phyloP scores from a whole-genome alignment of 2,113 vertebrate species.

The Apteryx mantelli region DNA sequence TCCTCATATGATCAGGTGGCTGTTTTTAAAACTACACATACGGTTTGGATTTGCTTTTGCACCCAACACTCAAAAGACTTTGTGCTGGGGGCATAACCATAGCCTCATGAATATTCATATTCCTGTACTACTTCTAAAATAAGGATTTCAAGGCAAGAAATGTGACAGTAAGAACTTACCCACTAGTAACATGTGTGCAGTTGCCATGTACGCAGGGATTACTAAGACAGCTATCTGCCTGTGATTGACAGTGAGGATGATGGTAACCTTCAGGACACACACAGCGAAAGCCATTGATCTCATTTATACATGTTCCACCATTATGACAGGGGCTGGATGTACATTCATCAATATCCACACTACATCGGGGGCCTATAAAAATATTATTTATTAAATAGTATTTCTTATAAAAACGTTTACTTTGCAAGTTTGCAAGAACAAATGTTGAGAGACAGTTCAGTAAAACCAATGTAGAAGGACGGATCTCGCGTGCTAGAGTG shows the following conservation, averaged over 20 bases:
- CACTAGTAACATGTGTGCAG: slow-evolving; percentile 83
- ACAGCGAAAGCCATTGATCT: slow-evolving; percentile 86
- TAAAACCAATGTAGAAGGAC: background rate
- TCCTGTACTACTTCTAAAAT: background rate
- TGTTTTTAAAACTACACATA: background rate
- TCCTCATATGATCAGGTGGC: background rate
- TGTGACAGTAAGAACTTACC: slow-evolving; percentile 68
- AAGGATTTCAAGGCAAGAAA: background rate
- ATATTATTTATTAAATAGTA: background rate
- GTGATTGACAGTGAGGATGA: slow-evolving; percentile 86
- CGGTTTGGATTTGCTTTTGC: background rate
- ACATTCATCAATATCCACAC: slow-evolving; percentile 89
- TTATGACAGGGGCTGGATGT: slow-evolving; percentile 90
- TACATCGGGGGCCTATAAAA: slow-evolving; percentile 84
- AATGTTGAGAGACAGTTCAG: background rate
- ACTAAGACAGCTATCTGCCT: slow-evolving; percentile 86
- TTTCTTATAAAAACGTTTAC: background rate
- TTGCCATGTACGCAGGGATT: slow-evolving; percentile 87
- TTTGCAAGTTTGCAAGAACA: background rate
- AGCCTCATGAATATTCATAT: background rate
- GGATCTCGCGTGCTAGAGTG: background rate
- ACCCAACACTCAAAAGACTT: background rate
- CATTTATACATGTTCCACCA: slow-evolving; percentile 88
- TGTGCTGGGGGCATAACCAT: background rate
- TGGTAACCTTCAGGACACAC: slow-evolving; percentile 87